Conservation (phyloP, 2,888 invertebrate species). For the Drosophila putrida region DNA sequence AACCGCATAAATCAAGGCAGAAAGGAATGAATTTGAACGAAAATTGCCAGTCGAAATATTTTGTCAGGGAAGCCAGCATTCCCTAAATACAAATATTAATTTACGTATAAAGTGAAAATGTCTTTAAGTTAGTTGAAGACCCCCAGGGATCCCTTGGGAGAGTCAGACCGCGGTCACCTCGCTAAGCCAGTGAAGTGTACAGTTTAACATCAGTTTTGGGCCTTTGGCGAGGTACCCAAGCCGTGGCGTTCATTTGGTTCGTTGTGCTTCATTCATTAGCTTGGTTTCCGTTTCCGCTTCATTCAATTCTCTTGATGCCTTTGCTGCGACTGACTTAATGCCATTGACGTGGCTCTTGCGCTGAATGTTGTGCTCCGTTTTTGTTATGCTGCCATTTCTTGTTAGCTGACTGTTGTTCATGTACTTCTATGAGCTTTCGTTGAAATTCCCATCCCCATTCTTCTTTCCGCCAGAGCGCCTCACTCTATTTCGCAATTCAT, state of each 20-base stretch:
- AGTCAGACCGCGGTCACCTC: constrained; percentile 16
- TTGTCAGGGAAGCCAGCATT: background rate
- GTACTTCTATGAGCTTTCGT: constrained; percentile 58
- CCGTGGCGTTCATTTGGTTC: constrained; percentile 71
- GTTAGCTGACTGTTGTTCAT: constrained; percentile 38
- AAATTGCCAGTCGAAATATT: background rate
- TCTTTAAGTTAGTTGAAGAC: constrained; percentile 49
- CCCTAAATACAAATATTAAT: constrained; percentile 4
- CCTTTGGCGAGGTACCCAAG: constrained; percentile 13
- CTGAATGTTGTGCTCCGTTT: constrained; percentile 45
- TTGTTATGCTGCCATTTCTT: constrained; percentile 35
- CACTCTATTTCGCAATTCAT: constrained; percentile 73
- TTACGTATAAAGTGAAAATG: constrained; percentile 38
- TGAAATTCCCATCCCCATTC: constrained; percentile 8
- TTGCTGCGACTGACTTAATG: constrained; percentile 71
- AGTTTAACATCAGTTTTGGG: constrained; percentile 36
- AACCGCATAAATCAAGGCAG: background rate
- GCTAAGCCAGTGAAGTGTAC: constrained; percentile 53
- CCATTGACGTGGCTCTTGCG: constrained; percentile 60
- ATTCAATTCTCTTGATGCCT: constrained; percentile 73
- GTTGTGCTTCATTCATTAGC: constrained; percentile 77
- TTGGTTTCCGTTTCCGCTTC: constrained; percentile 77
- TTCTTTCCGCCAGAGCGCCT: constrained; percentile 10
- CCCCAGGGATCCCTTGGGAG: background rate
- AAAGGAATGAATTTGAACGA: background rate